These are phyloP conservation scores for Pelobates cultripes DNA, from an alignment of 2,797 vertebrate genomes.

Conservation along the genomic window DNA sequence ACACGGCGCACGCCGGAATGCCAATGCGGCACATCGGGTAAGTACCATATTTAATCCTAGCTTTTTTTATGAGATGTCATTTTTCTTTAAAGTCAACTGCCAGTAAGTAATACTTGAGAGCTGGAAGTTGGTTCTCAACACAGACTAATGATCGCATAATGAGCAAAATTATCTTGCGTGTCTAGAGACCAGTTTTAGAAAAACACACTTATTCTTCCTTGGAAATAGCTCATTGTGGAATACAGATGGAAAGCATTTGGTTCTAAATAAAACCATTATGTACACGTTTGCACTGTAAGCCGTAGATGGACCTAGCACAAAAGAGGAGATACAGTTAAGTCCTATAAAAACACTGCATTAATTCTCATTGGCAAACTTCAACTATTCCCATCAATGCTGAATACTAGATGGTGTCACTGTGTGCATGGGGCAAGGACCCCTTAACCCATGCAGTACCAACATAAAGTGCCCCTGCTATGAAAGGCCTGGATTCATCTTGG, in stretches of 20 bases:
- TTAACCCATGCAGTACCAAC: no score
- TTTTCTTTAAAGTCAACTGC: no score
- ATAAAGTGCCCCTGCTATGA: no score
- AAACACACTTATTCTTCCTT: neutral
- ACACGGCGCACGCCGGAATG: no score
- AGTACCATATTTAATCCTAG: no score
- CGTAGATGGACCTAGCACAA: neutral
- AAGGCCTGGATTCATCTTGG: no score
- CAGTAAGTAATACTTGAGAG: neutral
- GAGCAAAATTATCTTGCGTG: neutral
- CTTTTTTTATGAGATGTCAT: no score
- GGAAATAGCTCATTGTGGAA: neutral
- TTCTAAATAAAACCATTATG: constrained; percentile 17
- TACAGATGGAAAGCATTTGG: constrained; percentile 16
- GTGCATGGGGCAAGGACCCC: no score
- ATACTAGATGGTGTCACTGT: no score
- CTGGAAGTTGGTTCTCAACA: neutral
- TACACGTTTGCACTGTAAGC: neutral
- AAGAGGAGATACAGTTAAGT: neutral
- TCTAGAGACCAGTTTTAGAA: constrained; percentile 1
- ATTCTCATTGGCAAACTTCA: neutral
- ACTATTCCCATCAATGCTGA: no score
- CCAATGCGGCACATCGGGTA: no score
- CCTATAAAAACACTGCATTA: neutral
- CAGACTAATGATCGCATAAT: no score